Evolutionary conservation across 2,113 vertebrate genomes (phyloP).

Genomic region (Coregonus clupeaformis): DNA sequence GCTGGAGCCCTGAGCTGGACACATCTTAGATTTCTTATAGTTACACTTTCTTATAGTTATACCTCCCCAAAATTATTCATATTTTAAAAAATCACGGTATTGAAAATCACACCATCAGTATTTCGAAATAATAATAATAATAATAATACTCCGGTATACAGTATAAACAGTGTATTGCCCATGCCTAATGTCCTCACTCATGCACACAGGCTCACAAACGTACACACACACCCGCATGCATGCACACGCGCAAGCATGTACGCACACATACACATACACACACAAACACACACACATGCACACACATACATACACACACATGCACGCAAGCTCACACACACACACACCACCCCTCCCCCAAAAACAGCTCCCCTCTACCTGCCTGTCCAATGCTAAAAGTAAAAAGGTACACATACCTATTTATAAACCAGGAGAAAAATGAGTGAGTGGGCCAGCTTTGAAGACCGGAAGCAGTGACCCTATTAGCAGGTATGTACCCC

Average conservation of each 20-base stretch:
- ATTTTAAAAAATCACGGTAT: no score
- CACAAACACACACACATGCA: background rate
- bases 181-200: background rate
- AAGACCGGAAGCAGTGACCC: conserved; percentile 45
- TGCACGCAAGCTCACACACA: background rate
- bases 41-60: no score
- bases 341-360: background rate
- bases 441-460: conserved; percentile 27
- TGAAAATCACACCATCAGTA: no score
- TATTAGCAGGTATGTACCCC: conserved; percentile 34
- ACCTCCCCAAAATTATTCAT: no score
- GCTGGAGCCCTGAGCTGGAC: no score
- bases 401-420: conserved; percentile 22
- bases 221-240: background rate
- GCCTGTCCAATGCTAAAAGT: conserved; percentile 42
- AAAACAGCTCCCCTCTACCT: background rate
- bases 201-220: conserved; percentile 1
- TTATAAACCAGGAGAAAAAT: conserved; percentile 41
- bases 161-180: no score
- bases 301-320: background rate
- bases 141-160: no score
- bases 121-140: no score
- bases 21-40: no score
- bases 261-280: conserved; percentile 9
- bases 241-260: background rate